Evolutionary conservation across 2,797 vertebrate genomes (phyloP).

Genomic region (Brotula barbata): DNA sequence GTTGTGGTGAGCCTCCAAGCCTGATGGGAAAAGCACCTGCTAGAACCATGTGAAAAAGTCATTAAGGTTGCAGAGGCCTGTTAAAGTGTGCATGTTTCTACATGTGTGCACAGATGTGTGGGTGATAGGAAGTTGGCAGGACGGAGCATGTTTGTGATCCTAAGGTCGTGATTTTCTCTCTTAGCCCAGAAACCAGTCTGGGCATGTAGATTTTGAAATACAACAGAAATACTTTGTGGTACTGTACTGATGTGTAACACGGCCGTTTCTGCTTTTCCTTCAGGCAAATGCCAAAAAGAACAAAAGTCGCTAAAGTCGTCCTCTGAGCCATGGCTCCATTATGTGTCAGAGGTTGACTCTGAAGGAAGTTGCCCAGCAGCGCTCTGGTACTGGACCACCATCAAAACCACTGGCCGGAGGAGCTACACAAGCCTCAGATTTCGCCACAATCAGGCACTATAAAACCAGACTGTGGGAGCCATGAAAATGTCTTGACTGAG

Average conservation of each 20-base stretch:
- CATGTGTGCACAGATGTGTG: conserved; percentile 36
- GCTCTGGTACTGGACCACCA: conserved; percentile 43
- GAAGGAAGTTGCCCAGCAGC: conserved; percentile 45
- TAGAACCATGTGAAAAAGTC: conserved; percentile 59
- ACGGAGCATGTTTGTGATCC: conserved; percentile 47
- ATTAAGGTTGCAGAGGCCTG: conserved; percentile 51
- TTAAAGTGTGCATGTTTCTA: conserved; percentile 46
- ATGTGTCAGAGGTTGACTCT: conserved; percentile 29
- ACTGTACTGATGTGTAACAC: conserved; percentile 21
- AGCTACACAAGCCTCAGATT: conserved; percentile 35
- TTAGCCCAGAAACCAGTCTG: conserved; percentile 41
- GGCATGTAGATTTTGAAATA: conserved; percentile 37
- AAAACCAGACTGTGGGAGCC: conserved; percentile 30
- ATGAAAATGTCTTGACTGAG: conserved; percentile 46
- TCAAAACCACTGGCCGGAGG: conserved; percentile 36
- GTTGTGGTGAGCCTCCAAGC: conserved; percentile 13
- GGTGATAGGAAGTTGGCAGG: conserved; percentile 43
- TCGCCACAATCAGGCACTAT: conserved; percentile 37
- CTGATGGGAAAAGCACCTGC: conserved; percentile 73
- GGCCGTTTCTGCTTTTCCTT: conserved; percentile 32
- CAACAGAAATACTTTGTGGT: not conserved
- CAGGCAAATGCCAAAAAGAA: conserved; percentile 97
- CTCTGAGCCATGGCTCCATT: conserved; percentile 39
- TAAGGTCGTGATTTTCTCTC: conserved; percentile 49
- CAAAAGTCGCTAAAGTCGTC: conserved; percentile 86